Base-by-base conservation (phyloP, 2,888 invertebrate species). In the Ornithoptera alexandrae region DNA sequence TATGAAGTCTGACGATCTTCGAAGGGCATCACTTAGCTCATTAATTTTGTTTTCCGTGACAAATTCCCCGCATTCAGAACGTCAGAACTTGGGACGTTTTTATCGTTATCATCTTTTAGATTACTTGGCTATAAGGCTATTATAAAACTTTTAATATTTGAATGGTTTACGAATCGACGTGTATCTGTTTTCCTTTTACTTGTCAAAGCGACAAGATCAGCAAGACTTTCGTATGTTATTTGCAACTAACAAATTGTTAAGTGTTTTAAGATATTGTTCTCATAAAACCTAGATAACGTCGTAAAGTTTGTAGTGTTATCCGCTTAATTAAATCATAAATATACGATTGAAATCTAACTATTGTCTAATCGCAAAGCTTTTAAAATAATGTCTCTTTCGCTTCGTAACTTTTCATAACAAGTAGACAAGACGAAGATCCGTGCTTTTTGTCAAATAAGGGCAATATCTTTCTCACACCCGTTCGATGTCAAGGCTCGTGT, bases 1-100 rank as follows among this genome's bases (percentile, higher is more conserved):
- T 85, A 85, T 85, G 83, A 78, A 80, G 77, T 76, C 75, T 77
- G 83, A 81, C 79, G 79, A 82, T 82, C 80, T 79, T 78, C 80
- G 79, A 80, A 76, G 74, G 69, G 71, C 78, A 83, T 83, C 85
- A 84, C 74, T 79, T 81, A 78, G 77, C 74, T 81, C 83, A 78
- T 81, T 84, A 80, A 79, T 79, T 84, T 79, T 74, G 39, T 72
- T 81, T 79, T 75, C 74, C 72, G 66, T 74, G 71, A 72, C 76
- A 77, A 75, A 75, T 73, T 72, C 70, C 64, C 62, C 65, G 70
- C 71, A 57, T 62, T 53, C 57, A 50, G 71, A 59, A 63, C 42
- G 68, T 67, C 61, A 53, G 56, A 65, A 67, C 62, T 62, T 64
- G 61, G 62, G 24, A 57, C 17, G 42, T 64, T 65, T 65, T 70